phyloP scores from a whole-genome alignment of 2,113 vertebrate genomes.

The Erpornis zantholeuca region DNA sequence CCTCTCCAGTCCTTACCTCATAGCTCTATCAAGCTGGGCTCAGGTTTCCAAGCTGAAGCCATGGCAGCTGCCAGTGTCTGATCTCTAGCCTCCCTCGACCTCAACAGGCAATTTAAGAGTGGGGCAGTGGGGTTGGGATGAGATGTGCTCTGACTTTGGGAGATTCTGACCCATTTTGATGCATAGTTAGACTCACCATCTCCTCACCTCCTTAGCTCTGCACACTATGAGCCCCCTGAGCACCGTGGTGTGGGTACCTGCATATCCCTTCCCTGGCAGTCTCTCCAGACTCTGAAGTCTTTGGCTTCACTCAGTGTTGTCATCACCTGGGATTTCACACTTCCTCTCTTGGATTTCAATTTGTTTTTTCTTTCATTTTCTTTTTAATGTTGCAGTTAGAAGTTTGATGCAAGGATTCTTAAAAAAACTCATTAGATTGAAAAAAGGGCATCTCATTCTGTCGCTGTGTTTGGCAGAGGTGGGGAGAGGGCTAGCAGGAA shows the following conservation, averaged over 20 bases:
- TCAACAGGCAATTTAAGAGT: neutral
- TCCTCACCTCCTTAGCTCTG: neutral
- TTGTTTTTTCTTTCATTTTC: neutral
- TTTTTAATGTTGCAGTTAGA: neutral
- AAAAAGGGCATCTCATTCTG: neutral
- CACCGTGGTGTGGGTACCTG: accelerated
- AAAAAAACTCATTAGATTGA: neutral
- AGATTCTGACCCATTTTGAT: neutral
- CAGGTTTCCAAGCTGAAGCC: constrained; percentile 22
- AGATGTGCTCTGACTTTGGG: neutral
- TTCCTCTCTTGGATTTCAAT: neutral
- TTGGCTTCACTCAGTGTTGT: neutral
- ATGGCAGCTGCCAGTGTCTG: neutral
- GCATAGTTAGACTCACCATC: neutral
- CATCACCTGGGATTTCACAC: neutral
- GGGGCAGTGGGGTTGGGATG: neutral
- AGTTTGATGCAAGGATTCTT: neutral
- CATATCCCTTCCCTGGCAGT: neutral
- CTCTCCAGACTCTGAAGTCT: neutral
- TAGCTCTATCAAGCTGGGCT: neutral
- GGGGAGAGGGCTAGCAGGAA: neutral
- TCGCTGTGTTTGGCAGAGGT: neutral
- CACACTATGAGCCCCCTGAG: accelerated
- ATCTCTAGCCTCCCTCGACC: neutral
- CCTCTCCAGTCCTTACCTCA: neutral